Evolutionary conservation across 1,140 invertebrate species (phyloP), one percentile per base, ranked within the genome.

Genomic region (Geopemphigus sp.): DNA sequence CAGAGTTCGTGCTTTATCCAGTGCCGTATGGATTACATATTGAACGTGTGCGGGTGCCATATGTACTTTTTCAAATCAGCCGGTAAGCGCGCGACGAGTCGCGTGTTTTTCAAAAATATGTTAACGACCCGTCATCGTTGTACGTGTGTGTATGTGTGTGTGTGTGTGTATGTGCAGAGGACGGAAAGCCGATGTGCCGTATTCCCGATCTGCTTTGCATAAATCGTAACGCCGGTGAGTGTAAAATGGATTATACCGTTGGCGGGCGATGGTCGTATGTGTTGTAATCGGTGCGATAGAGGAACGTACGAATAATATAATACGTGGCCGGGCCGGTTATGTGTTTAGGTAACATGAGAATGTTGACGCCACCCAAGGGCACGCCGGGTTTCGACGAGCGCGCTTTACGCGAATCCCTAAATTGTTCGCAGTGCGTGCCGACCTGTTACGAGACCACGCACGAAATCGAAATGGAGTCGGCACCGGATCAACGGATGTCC

Each of bases 391-490:
- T 83, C 80, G 81, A 82, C 10, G 8, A 39, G 22, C 32, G 70
- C n/a, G 59, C 61, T 5, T 57, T 82, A 14, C 78, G 70, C 11
- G 56, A 81, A 22, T 82, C 82, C 10, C 68, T 82, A 12, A 80
- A 82, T 63, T 83, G 83, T 80, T 82, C 82, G 24, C 80, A 76
- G 15, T 83, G 83, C 56, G 63, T 81, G 22, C 81, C 83, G 5
- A 83, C 83, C 1, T 83, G 83, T 80, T 81, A 83, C 63, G 80
- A 82, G 64, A 83, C 80, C 11, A 74, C 80, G 24, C 82, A 83
- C 56, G 78, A 82, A 63, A 76, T 83, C 1, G 81, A 83, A 53
- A 57, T 81, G 17, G 61, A 74, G 24, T 80, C 64, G 11, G 26
- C 64, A 17, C 53, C 82, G 1, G 82, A 83, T 61, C 59, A 68